Conservation (phyloP, 1,140 invertebrate species). For the Harpegnathos saltator region DNA sequence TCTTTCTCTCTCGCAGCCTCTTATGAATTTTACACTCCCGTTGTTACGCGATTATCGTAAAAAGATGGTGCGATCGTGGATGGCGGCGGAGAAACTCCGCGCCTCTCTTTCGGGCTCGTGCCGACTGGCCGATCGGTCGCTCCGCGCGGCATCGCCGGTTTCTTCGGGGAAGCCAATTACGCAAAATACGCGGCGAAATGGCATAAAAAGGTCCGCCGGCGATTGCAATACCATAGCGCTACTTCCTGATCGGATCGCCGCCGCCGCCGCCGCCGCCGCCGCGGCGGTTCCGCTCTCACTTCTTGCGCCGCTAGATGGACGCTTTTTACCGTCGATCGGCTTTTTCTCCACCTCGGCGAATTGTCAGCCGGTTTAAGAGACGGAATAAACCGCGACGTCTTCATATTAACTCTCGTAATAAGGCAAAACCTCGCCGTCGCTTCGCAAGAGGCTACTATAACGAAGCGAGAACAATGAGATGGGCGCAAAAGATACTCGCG, state of each 20-base stretch:
- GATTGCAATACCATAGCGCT: conserved; percentile 69
- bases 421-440: no score
- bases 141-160: conserved; percentile 3
- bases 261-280: background rate
- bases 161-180: conserved; percentile 71
- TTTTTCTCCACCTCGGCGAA: background rate
- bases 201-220: conserved; percentile 57
- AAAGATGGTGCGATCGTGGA: conserved; percentile 46
- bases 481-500: no score
- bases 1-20: background rate
- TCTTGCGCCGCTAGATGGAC: conserved; percentile 35
- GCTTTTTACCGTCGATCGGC: conserved; percentile 21
- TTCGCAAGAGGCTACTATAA: no score
- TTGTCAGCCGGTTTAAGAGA: conserved; percentile 27
- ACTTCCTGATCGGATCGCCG: conserved; percentile 61
- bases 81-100: conserved; percentile 5
- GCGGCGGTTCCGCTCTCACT: conserved; percentile 42
- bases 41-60: conserved; percentile 70
- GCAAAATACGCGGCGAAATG: conserved; percentile 63
- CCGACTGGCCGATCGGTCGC: conserved; percentile 22
- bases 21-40: conserved; percentile 72
- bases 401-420: background rate
- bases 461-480: no score
- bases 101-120: conserved; percentile 65
- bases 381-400: background rate